Conservation (phyloP, 1,140 invertebrate species). For the Bacillus rossius region DNA sequence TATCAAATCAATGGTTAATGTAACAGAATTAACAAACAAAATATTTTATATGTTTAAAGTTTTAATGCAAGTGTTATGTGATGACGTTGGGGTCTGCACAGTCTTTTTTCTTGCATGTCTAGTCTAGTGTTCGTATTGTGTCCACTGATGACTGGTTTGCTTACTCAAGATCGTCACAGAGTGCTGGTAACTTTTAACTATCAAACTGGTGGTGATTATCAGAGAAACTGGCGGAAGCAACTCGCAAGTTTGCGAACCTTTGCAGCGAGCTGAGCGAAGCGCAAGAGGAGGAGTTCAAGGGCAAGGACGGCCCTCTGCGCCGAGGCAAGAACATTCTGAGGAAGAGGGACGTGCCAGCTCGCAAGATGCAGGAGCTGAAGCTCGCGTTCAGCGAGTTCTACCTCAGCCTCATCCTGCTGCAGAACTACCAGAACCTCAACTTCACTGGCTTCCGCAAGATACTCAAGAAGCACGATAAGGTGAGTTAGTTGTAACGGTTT, state of each 20-base stretch:
- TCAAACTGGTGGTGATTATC: conserved; percentile 7
- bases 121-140: too few species aligned
- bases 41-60: too few species aligned
- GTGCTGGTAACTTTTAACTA: too few species aligned
- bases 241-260: conserved; percentile 86
- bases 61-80: too few species aligned
- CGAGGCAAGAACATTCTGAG: conserved; percentile 38
- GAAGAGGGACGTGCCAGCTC: conserved; percentile 51
- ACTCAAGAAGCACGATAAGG: conserved; percentile 99
- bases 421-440: conserved; percentile 93
- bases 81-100: too few species aligned
- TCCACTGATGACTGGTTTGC: too few species aligned
- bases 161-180: too few species aligned
- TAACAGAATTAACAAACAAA: too few species aligned
- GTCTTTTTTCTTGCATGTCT: too few species aligned
- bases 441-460: conserved; percentile 99
- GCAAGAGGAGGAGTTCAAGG: conserved; percentile 57
- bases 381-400: conserved; percentile 99
- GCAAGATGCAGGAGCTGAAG: conserved; percentile 91
- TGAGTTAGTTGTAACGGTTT: conserved; percentile 39
- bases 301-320: conserved; percentile 17
- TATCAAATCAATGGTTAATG: too few species aligned
- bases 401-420: conserved; percentile 88
- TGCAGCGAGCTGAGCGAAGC: conserved; percentile 81
- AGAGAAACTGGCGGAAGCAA: conserved; percentile 98